phyloP scores from a whole-genome alignment of 2,797 vertebrate species.

The Myiotriccus ornatus region DNA sequence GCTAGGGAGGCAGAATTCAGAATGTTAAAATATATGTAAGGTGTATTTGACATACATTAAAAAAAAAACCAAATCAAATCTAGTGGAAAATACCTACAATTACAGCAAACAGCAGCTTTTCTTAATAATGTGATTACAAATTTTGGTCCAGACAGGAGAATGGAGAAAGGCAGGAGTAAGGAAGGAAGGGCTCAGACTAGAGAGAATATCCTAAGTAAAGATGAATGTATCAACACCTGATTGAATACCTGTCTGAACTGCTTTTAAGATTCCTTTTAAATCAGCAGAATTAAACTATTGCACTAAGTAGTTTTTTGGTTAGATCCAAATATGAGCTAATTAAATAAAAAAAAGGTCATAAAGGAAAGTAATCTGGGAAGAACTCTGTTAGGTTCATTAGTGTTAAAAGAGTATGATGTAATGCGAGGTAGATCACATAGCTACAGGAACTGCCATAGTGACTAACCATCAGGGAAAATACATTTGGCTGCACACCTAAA shows the following conservation, averaged over 20 bases:
- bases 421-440: not conserved
- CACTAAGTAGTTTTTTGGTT: not conserved
- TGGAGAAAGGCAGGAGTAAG: not conserved
- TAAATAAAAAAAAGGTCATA: not conserved
- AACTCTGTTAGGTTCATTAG: not conserved
- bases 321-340: not conserved
- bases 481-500: not conserved
- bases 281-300: not conserved
- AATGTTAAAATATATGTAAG: not conserved
- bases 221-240: fast-evolving
- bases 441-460: not conserved
- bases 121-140: not conserved
- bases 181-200: not conserved
- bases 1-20: not conserved
- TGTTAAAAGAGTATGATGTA: not conserved
- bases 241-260: not conserved
- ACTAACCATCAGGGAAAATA: not conserved
- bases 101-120: not conserved
- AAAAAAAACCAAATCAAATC: not conserved
- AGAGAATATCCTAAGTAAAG: not conserved
- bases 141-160: fast-evolving
- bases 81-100: not conserved
- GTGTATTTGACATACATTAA: fast-evolving
- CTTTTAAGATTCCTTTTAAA: not conserved
- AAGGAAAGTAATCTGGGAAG: not conserved